Evolutionary conservation across 1,140 invertebrate species (phyloP), one percentile per base, ranked within the genome.

Genomic region (Lordiphosa clarofinis): DNA sequence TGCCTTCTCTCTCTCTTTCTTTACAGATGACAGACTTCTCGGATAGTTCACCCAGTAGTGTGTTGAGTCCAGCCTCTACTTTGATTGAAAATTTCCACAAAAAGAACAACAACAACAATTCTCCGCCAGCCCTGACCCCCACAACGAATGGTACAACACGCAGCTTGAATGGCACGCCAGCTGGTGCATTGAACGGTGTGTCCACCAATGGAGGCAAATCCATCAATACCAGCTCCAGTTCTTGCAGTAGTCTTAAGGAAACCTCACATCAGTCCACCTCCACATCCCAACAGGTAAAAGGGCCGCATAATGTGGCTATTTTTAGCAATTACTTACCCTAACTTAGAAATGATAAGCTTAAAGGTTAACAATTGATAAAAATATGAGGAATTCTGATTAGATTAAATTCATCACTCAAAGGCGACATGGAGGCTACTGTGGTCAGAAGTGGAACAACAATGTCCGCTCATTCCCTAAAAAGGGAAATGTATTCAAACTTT

Each of bases 221-320:
- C 36, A 86, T 89, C 15, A 89, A 89, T 44, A 82, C 87, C 36
- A 89, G 87, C 50, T 82, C 75, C 24, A 81, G 76, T 57, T 88
- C 75, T 28, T 76, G 81, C 70, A 89, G 87, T 89, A 89, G 88
- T 60, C 70, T 89, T 87, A 89, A 89, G 86, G 88, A 89, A 89
- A 88, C 87, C 62, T 88, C 78, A 56, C 79, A 70, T 62, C 78
- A 86, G 35, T 79, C 79, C 56, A 86, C 87, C 69, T 88, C 87
- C 73, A 88, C 87, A 57, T 88, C 87, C 60, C 87, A 89, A 66
- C 87, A 89, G 87, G 87, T 88, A 47, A 79, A 66, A 9, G n/a
- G 28, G 28, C 38, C 47, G 64, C 64, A 66, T 68, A 68, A 59
- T 60, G 48, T 13, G 19, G 40, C 64, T 68, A 68, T 68, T 59